Evolutionary conservation across 2,797 vertebrate species (phyloP).

Genomic region (Anguilla anguilla): DNA sequence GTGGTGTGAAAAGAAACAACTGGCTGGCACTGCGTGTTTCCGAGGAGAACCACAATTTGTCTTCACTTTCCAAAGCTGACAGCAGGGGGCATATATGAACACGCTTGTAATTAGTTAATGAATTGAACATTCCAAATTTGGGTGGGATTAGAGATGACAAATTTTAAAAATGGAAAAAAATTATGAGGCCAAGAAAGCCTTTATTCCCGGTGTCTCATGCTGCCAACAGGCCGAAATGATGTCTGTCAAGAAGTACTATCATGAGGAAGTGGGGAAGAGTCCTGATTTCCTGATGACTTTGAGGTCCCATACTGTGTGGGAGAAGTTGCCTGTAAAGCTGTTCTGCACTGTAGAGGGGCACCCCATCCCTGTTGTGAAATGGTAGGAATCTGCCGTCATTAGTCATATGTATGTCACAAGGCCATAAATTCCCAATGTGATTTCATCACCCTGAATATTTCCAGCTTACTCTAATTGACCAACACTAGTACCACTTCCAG

Average conservation of each 20-base stretch:
- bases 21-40: no score
- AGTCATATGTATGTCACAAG: not conserved
- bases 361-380: constrained; percentile 89
- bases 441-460: not conserved
- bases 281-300: constrained; percentile 90
- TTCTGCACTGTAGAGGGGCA: constrained; percentile 91
- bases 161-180: not conserved
- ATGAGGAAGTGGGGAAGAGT: constrained; percentile 76
- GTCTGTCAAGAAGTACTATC: constrained; percentile 66
- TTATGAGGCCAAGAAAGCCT: not conserved
- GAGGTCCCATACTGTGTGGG: constrained; percentile 92
- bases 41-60: no score
- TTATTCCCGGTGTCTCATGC: not conserved
- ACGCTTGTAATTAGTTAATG: not conserved
- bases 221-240: constrained; percentile 78
- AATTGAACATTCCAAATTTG: not conserved
- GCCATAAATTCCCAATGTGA: not conserved
- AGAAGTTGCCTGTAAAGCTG: constrained; percentile 85
- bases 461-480: not conserved
- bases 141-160: not conserved
- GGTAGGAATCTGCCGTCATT: constrained; percentile 70
- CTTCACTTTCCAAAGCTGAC: no score
- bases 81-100: no score
- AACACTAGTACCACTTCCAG: not conserved
- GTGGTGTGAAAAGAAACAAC: no score